These are phyloP conservation scores for Vanacampus margaritifer DNA, from an alignment of 2,113 vertebrate species.

Conservation along the genomic window DNA sequence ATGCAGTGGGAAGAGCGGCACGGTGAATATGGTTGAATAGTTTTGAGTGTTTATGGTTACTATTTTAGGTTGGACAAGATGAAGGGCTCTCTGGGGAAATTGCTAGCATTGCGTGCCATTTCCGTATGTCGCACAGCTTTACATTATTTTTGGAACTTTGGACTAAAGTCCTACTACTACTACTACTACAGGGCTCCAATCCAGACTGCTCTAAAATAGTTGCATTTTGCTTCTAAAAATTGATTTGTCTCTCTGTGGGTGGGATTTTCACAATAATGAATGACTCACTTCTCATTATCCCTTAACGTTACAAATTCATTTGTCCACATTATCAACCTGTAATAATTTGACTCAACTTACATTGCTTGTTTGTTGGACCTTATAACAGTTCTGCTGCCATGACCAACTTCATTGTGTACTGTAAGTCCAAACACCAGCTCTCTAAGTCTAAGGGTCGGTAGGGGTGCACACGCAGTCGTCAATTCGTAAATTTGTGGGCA, in stretches of 20 bases:
- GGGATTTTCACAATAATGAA: neutral
- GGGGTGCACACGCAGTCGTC: too few species aligned
- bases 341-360: neutral
- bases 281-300: neutral
- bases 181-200: too few species aligned
- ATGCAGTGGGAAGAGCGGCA: conserved; percentile 21
- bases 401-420: too few species aligned
- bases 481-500: too few species aligned
- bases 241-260: neutral
- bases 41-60: conserved; percentile 33
- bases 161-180: neutral
- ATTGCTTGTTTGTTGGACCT: too few species aligned
- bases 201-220: too few species aligned
- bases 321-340: neutral
- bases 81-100: conserved; percentile 17
- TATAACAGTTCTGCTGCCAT: too few species aligned
- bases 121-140: conserved; percentile 2
- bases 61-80: conserved; percentile 27
- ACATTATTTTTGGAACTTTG: conserved; percentile 10
- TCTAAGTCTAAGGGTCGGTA: too few species aligned
- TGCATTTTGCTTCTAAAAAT: too few species aligned
- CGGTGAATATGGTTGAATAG: conserved; percentile 11
- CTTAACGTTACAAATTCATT: neutral
- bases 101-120: conserved; percentile 21
- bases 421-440: too few species aligned